Evolutionary conservation across 1,140 invertebrate genomes (phyloP).

Genomic region (Drosophila gunungcola): DNA sequence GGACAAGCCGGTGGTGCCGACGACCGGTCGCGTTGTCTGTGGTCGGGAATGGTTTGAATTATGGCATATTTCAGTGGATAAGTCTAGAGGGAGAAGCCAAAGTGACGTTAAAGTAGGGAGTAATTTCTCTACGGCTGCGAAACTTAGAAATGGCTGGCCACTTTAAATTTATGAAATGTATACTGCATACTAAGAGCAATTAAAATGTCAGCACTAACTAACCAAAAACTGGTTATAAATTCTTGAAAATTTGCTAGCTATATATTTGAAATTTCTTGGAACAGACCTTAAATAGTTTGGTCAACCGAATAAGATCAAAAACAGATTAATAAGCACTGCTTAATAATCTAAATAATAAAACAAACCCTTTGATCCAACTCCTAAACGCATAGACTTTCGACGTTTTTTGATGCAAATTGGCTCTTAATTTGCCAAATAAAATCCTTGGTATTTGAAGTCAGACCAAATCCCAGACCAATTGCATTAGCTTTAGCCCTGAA

Average conservation of each 20-base stretch:
- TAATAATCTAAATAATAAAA: too few species aligned
- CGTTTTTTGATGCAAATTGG: not conserved
- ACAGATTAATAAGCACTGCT: too few species aligned
- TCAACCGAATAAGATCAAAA: too few species aligned
- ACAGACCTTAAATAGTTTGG: too few species aligned
- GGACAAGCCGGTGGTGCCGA: conserved; percentile 54
- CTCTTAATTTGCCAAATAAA: conserved; percentile 7
- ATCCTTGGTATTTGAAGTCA: conserved; percentile 21
- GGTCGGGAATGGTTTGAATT: conserved; percentile 46
- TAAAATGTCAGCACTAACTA: not conserved
- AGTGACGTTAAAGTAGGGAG: not conserved
- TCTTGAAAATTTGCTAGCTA: not conserved
- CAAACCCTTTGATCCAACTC: not conserved
- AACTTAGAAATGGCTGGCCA: conserved; percentile 5
- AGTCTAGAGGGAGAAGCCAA: conserved; percentile 4
- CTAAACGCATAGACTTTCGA: not conserved
- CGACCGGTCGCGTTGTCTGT: conserved; percentile 30
- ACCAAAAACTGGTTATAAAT: not conserved
- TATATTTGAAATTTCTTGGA: too few species aligned
- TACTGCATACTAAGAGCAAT: not conserved
- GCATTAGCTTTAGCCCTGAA: conserved; percentile 22
- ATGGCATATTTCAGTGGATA: conserved; percentile 37
- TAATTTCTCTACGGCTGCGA: conserved; percentile 22
- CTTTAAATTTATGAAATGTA: not conserved
- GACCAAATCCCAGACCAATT: conserved; percentile 13